These are phyloP conservation scores for Drosophila equinoxialis DNA, from an alignment of 1,140 invertebrate genomes.

Conservation along the genomic window DNA sequence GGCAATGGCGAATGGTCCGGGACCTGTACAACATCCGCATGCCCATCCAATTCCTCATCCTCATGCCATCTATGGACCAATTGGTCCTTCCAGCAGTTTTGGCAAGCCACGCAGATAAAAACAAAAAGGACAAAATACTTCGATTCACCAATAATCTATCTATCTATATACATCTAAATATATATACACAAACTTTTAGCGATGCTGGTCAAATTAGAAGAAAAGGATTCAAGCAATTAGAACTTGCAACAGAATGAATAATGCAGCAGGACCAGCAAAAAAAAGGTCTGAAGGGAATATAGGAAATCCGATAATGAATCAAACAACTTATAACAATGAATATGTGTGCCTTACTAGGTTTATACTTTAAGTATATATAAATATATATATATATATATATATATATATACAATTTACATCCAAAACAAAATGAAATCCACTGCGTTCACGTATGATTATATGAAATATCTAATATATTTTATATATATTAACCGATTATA, in stretches of 20 bases:
- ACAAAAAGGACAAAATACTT: not conserved
- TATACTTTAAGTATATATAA: slow-evolving; percentile 72
- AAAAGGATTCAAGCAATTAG: slow-evolving; percentile 43
- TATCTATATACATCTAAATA: slow-evolving; percentile 9
- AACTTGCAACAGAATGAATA: slow-evolving; percentile 9
- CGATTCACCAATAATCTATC: not conserved
- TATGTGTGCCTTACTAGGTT: slow-evolving; percentile 83
- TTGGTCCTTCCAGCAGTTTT: slow-evolving; percentile 71
- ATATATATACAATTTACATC: not conserved
- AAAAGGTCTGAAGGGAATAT: slow-evolving; percentile 15
- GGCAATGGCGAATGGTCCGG: slow-evolving; percentile 52
- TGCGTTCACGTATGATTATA: slow-evolving; percentile 29
- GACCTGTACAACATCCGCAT: slow-evolving; percentile 32
- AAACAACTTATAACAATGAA: slow-evolving; percentile 68
- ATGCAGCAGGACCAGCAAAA: slow-evolving; percentile 2
- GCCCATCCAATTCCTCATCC: slow-evolving; percentile 40
- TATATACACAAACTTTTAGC: slow-evolving; percentile 57
- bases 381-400: slow-evolving; percentile 18
- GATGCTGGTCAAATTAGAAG: slow-evolving; percentile 80
- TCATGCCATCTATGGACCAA: slow-evolving; percentile 69
- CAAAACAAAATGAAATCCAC: not conserved
- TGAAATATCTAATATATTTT: slow-evolving; percentile 8
- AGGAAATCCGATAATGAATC: slow-evolving; percentile 14
- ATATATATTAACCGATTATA: slow-evolving; percentile 38
- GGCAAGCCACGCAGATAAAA: slow-evolving; percentile 80